These are phyloP conservation scores for Kryptopterus vitreolus DNA, from an alignment of 2,797 vertebrate species.

Conservation along the genomic window DNA sequence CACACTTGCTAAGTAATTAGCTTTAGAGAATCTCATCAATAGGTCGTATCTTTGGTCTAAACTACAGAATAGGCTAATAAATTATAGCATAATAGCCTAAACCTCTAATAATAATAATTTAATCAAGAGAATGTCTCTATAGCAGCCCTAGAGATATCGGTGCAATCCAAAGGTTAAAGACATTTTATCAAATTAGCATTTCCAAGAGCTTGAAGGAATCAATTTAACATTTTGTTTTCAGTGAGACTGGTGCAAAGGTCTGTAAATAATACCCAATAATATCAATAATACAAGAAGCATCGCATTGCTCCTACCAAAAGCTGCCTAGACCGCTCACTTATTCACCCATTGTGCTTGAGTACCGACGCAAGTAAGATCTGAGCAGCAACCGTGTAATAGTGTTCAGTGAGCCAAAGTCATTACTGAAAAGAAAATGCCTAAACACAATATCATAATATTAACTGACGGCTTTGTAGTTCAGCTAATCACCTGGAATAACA, in stretches of 20 bases:
- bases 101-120: not conserved
- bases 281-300: not conserved
- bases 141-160: not conserved
- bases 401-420: slow-evolving; percentile 11
- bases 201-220: not conserved
- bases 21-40: not conserved
- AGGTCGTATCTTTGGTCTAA: not conserved
- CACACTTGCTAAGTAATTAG: not conserved
- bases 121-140: not conserved
- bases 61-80: not conserved
- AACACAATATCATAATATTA: slow-evolving; percentile 22
- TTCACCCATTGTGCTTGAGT: slow-evolving; percentile 20
- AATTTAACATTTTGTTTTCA: not conserved
- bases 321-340: slow-evolving; percentile 5
- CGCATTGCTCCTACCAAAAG: not conserved
- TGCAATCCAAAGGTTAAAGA: not conserved
- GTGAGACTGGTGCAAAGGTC: not conserved
- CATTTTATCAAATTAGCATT: not conserved
- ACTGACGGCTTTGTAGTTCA: slow-evolving; percentile 8
- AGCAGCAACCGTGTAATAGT: slow-evolving; percentile 12
- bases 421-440: slow-evolving; percentile 19
- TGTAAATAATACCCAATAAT: slow-evolving; percentile 19
- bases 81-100: no score
- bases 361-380: not conserved
- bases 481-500: slow-evolving; percentile 22